Evolutionary conservation across 2,888 invertebrate species (phyloP).

Genomic region (Phymatocera aterrima): DNA sequence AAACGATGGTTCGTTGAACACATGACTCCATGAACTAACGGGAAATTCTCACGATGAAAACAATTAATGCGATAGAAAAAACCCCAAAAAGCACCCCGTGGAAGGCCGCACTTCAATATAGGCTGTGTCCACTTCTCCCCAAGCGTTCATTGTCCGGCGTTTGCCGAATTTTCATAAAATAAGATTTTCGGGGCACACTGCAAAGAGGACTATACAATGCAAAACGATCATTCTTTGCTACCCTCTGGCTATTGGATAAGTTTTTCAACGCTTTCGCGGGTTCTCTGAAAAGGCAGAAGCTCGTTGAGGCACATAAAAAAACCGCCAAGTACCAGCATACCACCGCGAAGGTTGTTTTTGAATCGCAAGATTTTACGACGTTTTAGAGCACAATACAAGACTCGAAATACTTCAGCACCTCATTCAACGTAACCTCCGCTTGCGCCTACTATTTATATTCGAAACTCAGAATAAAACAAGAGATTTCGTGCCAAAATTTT

Average conservation of each 20-base stretch:
- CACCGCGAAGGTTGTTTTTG: background rate
- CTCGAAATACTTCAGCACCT: too few relatives aligned
- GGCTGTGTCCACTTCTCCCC: background rate
- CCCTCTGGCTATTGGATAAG: conserved; percentile 30
- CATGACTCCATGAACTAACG: background rate
- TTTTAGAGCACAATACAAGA: background rate
- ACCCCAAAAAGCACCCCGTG: background rate
- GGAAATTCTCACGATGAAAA: background rate
- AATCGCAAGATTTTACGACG: background rate
- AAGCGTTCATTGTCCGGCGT: background rate
- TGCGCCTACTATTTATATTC: too few relatives aligned
- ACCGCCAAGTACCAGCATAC: background rate
- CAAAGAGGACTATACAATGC: background rate
- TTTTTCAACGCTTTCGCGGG: background rate
- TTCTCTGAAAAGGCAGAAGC: background rate
- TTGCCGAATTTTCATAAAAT: background rate
- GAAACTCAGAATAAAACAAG: too few relatives aligned
- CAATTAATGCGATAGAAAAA: background rate
- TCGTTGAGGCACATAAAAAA: background rate
- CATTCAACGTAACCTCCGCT: too few relatives aligned
- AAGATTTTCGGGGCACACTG: background rate
- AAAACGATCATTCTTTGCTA: conserved; percentile 11
- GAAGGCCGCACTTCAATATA: background rate
- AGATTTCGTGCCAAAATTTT: too few relatives aligned
- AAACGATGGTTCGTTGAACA: background rate